Evolutionary conservation across 2,113 vertebrate genomes (phyloP).

Genomic region (Saiga tatarica): DNA sequence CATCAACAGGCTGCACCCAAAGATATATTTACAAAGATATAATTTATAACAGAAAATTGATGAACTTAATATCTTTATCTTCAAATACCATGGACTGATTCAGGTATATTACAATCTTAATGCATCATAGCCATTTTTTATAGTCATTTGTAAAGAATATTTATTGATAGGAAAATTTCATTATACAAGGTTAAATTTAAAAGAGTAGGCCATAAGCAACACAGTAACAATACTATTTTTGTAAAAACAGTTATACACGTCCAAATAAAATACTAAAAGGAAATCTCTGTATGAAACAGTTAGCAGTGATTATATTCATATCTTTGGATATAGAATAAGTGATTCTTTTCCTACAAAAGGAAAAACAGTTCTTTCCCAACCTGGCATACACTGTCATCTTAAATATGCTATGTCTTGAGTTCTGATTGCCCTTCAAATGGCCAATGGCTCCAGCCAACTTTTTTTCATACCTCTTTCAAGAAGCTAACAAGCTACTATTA

Average conservation of each 20-base stretch:
- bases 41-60: constrained; percentile 3
- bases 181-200: constrained; percentile 11
- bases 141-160: background rate
- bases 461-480: background rate
- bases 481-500: background rate
- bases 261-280: background rate
- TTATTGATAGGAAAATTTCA: background rate
- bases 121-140: background rate
- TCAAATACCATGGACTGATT: background rate
- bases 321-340: background rate
- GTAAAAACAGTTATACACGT: background rate
- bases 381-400: background rate
- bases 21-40: background rate
- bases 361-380: background rate
- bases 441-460: background rate
- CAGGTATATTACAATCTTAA: background rate
- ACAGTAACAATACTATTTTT: background rate
- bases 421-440: background rate
- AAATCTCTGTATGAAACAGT: constrained; percentile 7
- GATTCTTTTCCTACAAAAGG: background rate
- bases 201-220: background rate
- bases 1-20: background rate
- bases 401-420: background rate
- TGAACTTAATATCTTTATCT: background rate
- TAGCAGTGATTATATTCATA: background rate